Base-by-base conservation (phyloP, 1,140 invertebrate genomes). In the Philopotamus ludificatus region DNA sequence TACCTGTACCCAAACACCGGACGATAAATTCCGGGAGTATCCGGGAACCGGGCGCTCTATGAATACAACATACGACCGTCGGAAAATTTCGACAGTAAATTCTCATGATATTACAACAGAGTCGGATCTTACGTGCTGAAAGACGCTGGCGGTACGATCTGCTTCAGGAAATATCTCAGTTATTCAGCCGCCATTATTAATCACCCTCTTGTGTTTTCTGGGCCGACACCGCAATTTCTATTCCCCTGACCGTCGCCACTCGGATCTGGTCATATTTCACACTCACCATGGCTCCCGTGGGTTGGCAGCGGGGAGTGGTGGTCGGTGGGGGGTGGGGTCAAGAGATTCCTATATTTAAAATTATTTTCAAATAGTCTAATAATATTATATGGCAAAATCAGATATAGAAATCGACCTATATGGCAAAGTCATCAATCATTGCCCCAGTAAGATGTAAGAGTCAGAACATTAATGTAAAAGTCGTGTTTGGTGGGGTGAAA, bases 261-360 rank as follows among this genome's bases (percentile, higher is more conserved):
- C n/a, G 28, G 28, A 57, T 57, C 28, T 22, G 44, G 42, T 21
- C 57, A 60, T 60, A 60, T 60, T 60, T 60, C 57, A 60, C 57
- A 49, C 57, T 26, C n/a, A 22, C 15, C 53, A 15, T 16, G 2
- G 34, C 18, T 39, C 42, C 44, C 28, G 3, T 4, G 57, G 57
- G 44, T 47, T 4, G n/a, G 1, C 8, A 23, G n/a, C n/a, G n/a
- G 22, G 9, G 21, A 34, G 25, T 1, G 39, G 22, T 60, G 57
- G 57, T 47, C 57, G 47, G 57, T 10, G 20, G n/a, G n/a, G 23
- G 39, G 22, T n/a, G n/a, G n/a, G n/a, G n/a, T n/a, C n/a, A n/a
- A n/a, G n/a, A n/a, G n/a, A n/a, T n/a, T n/a, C n/a, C n/a, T n/a
- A n/a, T n/a, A n/a, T n/a, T n/a, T n/a, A n/a, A n/a, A n/a, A n/a